Evolutionary conservation across 2,113 vertebrate genomes (phyloP), one percentile per base, ranked within the genome.

Genomic region (Caranx melampygus): DNA sequence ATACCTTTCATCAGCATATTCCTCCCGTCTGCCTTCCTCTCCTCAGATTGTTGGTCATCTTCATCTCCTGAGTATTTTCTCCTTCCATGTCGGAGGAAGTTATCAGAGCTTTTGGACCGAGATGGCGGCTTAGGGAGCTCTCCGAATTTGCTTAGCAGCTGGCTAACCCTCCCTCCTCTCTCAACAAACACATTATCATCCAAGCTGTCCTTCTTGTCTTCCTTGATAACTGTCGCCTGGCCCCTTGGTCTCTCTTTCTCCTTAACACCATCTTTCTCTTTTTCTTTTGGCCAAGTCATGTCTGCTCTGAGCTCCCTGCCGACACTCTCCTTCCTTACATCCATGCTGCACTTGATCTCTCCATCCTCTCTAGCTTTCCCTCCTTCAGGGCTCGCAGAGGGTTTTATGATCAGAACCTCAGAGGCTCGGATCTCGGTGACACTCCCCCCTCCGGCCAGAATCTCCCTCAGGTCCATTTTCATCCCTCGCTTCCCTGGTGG

Each of bases 21-120:
- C 16, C 64, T 81, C 37, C 55, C 49, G 0, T 82, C 61, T 42
- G 45, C 60, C 20, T 33, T 57, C n/a, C 55, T 40, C 40, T 63
- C 55, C 26, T 79, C 74, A 7, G 65, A 76, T 3, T 68, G 73
- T n/a, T 81, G 83, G 2, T 89, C 84, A 20, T 84, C 67, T 20
- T 84, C 66, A 44, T 91, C 85, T 44, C 42, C 77, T 15, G 74
- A 87, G 34, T 86, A 79, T 85, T 82, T 86, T 63, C 80, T 90
- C 54, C 76, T 87, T 26, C 62, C 79, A 0, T 87, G 87, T 0
- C 26, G 66, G 21, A 87, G 74, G 71, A 96, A 92, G 72, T 93
- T 93, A 34, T 96, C 96, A 0, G 92, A 95, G 85, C 96, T 96
- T 88, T 94, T 95, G 21, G 95, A 96, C 21, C 94, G 91, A 45